Evolutionary conservation across 2,888 invertebrate genomes (phyloP).

Genomic region (Drosophila prostipennis): DNA sequence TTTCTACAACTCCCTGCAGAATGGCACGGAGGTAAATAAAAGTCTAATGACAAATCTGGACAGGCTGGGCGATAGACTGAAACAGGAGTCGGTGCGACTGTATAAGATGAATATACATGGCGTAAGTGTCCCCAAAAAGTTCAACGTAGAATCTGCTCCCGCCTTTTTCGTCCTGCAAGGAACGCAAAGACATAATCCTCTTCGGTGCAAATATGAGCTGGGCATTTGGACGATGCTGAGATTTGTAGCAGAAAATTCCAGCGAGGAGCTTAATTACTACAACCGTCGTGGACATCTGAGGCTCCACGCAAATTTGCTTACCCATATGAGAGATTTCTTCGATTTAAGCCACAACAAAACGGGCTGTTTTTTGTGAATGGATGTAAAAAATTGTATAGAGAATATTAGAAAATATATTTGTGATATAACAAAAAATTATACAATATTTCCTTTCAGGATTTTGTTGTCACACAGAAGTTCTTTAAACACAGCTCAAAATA

Average conservation of each 20-base stretch:
- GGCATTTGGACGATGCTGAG: slow-evolving; percentile 18
- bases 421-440: too few species aligned
- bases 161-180: slow-evolving; percentile 37
- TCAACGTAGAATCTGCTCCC: slow-evolving; percentile 30
- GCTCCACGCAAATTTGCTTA: slow-evolving; percentile 34
- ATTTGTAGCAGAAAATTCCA: slow-evolving; percentile 38
- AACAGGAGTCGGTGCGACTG: slow-evolving; percentile 46
- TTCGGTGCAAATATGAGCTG: slow-evolving; percentile 27
- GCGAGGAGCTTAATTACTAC: slow-evolving; percentile 39
- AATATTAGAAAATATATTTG: too few species aligned
- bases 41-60: slow-evolving; percentile 6
- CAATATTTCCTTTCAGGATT: too few species aligned
- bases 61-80: slow-evolving; percentile 31
- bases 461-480: too few species aligned
- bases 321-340: slow-evolving; percentile 23
- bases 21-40: neutral
- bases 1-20: slow-evolving; percentile 37
- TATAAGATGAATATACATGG: slow-evolving; percentile 50
- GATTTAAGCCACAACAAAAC: neutral
- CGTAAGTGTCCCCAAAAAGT: slow-evolving; percentile 44
- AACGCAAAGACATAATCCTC: slow-evolving; percentile 35
- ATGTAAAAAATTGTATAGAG: too few species aligned
- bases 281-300: slow-evolving; percentile 21
- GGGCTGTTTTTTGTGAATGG: neutral
- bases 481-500: too few species aligned